These are phyloP conservation scores for Chalcis sispes DNA, from an alignment of 2,888 invertebrate genomes.

Conservation along the genomic window DNA sequence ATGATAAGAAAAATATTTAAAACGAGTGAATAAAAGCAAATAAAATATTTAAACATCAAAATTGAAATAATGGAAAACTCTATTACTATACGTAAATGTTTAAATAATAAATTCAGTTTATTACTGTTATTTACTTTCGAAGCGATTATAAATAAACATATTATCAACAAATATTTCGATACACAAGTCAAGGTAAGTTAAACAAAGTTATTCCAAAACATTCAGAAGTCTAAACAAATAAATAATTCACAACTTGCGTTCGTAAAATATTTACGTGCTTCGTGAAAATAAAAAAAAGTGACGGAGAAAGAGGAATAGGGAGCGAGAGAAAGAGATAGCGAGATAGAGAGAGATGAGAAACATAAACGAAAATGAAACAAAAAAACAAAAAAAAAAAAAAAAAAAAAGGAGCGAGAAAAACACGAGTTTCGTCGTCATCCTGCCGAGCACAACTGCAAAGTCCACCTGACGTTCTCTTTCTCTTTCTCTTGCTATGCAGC, in stretches of 20 bases:
- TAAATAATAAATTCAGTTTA: too few species aligned
- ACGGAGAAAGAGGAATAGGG: background rate
- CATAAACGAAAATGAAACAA: background rate
- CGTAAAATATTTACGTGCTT: conserved; percentile 17
- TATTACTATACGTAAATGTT: too few species aligned
- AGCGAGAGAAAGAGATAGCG: background rate
- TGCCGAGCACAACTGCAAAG: background rate
- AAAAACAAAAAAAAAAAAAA: background rate
- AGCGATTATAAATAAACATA: too few species aligned
- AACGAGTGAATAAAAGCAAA: too few species aligned
- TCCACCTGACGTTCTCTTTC: conserved; percentile 32
- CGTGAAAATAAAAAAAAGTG: background rate
- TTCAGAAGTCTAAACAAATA: conserved; percentile 4
- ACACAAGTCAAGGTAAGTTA: too few species aligned
- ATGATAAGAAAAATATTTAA: too few species aligned
- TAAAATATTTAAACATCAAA: too few species aligned
- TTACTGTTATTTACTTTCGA: too few species aligned
- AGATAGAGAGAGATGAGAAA: background rate
- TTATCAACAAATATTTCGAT: too few species aligned
- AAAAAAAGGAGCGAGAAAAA: background rate
- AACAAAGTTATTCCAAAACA: background rate
- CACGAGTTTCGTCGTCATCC: too few species aligned
- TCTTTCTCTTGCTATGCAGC: background rate
- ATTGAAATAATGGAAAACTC: too few species aligned
- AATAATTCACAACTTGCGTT: conserved; percentile 12